Conservation (phyloP, 2,113 vertebrate species). For the Calidris pygmaea region DNA sequence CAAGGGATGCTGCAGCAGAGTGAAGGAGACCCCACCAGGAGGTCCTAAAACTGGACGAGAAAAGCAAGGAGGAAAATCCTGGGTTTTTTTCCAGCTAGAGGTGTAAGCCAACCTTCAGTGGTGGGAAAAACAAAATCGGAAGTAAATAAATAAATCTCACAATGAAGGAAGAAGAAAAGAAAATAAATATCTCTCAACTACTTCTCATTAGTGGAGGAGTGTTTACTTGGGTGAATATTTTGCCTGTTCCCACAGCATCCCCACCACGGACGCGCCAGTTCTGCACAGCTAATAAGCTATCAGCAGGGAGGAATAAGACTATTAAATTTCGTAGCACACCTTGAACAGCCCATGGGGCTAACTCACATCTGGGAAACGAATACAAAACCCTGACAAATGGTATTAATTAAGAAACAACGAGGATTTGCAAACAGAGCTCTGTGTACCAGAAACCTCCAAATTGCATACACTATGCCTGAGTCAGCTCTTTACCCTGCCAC, state of each 20-base stretch:
- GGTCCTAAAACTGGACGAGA: background rate
- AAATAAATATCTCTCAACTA: background rate
- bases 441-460: background rate
- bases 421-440: background rate
- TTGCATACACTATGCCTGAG: rapidly evolving
- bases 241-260: background rate
- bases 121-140: background rate
- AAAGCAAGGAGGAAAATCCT: background rate
- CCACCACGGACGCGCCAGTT: background rate
- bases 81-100: rapidly evolving
- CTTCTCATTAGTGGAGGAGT: slow-evolving; percentile 1
- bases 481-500: background rate
- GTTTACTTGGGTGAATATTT: background rate
- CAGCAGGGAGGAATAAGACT: background rate
- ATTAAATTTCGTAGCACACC: slow-evolving; percentile 28
- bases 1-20: background rate
- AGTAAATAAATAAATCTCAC: background rate
- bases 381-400: background rate
- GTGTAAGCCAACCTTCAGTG: background rate
- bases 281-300: background rate
- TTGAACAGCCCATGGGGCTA: background rate
- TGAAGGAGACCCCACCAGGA: background rate
- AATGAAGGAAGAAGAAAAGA: background rate
- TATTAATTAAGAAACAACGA: background rate
- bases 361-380: background rate